Base-by-base conservation (phyloP, 2,797 vertebrate species). In the Zalophus californianus region DNA sequence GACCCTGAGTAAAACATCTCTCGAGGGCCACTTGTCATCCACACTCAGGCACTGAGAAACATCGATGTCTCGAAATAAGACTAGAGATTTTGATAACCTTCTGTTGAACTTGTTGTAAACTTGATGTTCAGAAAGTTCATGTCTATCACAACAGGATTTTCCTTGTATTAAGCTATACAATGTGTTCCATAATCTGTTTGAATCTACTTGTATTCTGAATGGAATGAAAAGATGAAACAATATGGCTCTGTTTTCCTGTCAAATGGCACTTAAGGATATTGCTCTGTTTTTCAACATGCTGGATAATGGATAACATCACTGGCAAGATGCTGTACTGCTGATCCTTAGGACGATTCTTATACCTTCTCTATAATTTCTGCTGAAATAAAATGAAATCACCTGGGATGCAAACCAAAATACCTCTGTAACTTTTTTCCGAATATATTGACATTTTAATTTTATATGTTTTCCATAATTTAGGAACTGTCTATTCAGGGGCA, bases 351-450 rank as follows among this genome's bases (percentile, higher is more conserved):
- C 13, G 56, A 72, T 97, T 97, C 68, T 96, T 94, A 94, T 80
- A 73, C 90, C 80, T 85, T 96, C 84, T 98, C 98, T 97, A 95
- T 94, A 86, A 92, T 97, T 98, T 98, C 78, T 89, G 97, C 94
- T 89, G 80, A 98, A 97, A 96, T 97, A 98, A 97, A 98, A 89
- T 50, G 82, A 82, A 98, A 98, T 99, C 99, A 99, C 99, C 98
- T 99, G 98, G 98, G 97, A 98, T 99, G 99, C 99, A 98, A 98
- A 98, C 98, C 41, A 25, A 97, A 97, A 92, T 15, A 92, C 35
- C 96, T 98, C 96, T 98, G 94, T 91, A 98, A 95, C n/a, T 94
- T 98, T 98, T 98, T 97, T 84, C 13, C 77, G 90, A 60, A 18
- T 91, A 84, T 86, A 18, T 91, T 97, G n/a, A 94, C 88, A 97